Percentiles rank a stretch among this genome's conserved stretches.
phyloP scores from a whole-genome alignment of 2,113 vertebrate genomes.

The Microtus ochrogaster region DNA sequence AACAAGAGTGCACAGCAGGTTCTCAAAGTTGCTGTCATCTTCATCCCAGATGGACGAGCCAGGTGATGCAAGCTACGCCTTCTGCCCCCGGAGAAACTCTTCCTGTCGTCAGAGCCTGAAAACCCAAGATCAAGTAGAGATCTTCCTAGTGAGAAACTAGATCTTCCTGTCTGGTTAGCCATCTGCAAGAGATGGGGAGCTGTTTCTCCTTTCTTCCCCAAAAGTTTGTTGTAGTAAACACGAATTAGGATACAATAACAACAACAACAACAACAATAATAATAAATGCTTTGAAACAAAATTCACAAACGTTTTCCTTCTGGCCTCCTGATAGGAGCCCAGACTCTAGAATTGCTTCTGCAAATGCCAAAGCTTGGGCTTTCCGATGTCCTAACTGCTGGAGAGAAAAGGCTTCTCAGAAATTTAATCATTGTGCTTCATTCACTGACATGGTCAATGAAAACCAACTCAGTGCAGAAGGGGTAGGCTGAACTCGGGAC shows the following conservation, averaged over 20 bases:
- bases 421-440: not conserved
- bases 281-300: conserved; percentile 15
- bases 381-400: not conserved
- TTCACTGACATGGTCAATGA: not conserved
- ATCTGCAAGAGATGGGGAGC: not conserved
- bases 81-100: not conserved
- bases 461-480: not conserved
- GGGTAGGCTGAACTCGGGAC: not conserved
- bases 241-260: not conserved
- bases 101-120: not conserved
- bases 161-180: not conserved
- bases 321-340: not conserved
- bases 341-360: not conserved
- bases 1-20: not conserved
- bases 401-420: not conserved
- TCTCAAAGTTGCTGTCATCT: not conserved
- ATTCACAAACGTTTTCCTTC: not conserved
- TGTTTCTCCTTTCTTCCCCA: not conserved
- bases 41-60: not conserved
- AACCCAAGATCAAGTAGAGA: not conserved
- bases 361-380: not conserved
- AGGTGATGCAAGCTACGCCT: not conserved
- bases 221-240: not conserved
- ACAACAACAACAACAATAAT: not conserved
- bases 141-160: not conserved